phyloP scores from a whole-genome alignment of 1,140 invertebrate genomes.

The Apolygus lucorum region DNA sequence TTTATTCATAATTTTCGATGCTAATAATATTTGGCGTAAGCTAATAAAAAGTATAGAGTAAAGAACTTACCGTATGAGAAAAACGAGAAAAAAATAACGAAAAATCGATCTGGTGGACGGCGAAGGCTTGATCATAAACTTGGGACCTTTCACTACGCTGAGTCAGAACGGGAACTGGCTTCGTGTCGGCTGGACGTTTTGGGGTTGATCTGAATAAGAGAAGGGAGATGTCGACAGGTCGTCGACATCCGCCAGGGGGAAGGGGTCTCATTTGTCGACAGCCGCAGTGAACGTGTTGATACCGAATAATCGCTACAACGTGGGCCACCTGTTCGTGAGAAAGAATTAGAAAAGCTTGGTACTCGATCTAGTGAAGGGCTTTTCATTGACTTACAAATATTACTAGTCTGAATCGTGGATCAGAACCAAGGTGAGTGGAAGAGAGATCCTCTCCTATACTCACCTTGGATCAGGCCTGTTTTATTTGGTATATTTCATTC shows the following conservation, averaged over 20 bases:
- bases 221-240: constrained; percentile 9
- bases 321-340: no score
- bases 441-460: no score
- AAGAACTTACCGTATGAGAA: constrained; percentile 11
- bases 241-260: constrained; percentile 11
- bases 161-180: constrained; percentile 8
- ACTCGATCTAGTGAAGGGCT: no score
- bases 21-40: constrained; percentile 14
- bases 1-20: constrained; percentile 14
- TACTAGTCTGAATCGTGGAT: no score
- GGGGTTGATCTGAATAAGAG: constrained; percentile 4
- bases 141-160: constrained; percentile 16
- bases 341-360: no score
- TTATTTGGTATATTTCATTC: no score
- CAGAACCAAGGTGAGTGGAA: no score
- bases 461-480: no score
- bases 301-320: no score
- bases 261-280: constrained; percentile 15
- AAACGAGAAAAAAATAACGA: constrained; percentile 15
- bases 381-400: no score
- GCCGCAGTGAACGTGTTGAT: no score
- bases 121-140: constrained; percentile 5
- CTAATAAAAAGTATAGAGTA: constrained; percentile 13
- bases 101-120: constrained; percentile 14
- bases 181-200: constrained; percentile 11